Conservation (phyloP, 1,140 invertebrate genomes). For the Drosophila suzukii region DNA sequence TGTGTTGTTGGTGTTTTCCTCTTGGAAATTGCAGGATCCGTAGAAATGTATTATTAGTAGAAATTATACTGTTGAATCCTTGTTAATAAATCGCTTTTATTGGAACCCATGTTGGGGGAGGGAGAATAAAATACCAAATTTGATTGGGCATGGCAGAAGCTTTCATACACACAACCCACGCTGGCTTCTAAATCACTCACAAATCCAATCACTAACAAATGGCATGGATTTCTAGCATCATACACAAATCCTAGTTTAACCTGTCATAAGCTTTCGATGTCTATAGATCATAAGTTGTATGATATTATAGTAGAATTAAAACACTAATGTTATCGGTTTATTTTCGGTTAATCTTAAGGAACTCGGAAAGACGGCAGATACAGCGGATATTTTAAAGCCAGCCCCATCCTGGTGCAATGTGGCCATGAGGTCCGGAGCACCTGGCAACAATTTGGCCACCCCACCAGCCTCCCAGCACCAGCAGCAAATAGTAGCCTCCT, state of each 20-base stretch:
- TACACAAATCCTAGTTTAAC: slow-evolving; percentile 2
- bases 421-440: slow-evolving; percentile 62
- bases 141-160: slow-evolving; percentile 51
- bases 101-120: slow-evolving; percentile 16
- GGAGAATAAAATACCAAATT: slow-evolving; percentile 19
- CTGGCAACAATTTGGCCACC: slow-evolving; percentile 42
- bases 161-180: slow-evolving; percentile 44
- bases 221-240: slow-evolving; percentile 48
- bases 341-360: slow-evolving; percentile 39
- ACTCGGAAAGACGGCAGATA: slow-evolving; percentile 53
- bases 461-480: slow-evolving; percentile 47
- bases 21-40: slow-evolving; percentile 23
- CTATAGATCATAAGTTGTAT: slow-evolving; percentile 21
- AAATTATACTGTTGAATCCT: slow-evolving; percentile 5
- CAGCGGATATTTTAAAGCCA: slow-evolving; percentile 74
- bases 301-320: too few relatives aligned
- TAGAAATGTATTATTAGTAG: slow-evolving; percentile 30
- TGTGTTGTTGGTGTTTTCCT: slow-evolving; percentile 44
- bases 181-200: slow-evolving; percentile 47
- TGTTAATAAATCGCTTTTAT: slow-evolving; percentile 24
- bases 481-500: slow-evolving; percentile 72
- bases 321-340: not conserved
- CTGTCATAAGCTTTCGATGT: slow-evolving; percentile 57
- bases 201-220: slow-evolving; percentile 9
- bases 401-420: slow-evolving; percentile 84